phyloP scores from a whole-genome alignment of 2,888 invertebrate genomes.

The Calephelis perditalis region DNA sequence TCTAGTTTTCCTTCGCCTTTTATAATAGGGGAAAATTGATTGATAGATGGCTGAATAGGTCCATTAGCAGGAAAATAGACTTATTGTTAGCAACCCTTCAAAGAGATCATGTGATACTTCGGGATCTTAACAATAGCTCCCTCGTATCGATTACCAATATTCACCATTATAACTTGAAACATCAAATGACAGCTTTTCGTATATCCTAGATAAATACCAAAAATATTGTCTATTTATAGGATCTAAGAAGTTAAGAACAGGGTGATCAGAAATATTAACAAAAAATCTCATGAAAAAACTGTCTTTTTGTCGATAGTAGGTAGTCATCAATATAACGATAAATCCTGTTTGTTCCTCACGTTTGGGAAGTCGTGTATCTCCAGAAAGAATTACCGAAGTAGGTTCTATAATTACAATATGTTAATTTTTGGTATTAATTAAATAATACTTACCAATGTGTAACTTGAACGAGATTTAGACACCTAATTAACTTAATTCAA shows the following conservation, averaged over 20 bases:
- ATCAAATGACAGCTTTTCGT: not conserved
- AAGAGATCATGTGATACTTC: conserved; percentile 20
- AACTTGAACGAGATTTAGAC: too few relatives aligned
- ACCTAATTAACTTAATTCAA: too few relatives aligned
- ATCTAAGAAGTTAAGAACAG: not conserved
- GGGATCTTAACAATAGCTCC: conserved; percentile 10
- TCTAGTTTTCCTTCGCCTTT: conserved; percentile 38
- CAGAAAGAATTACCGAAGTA: too few relatives aligned
- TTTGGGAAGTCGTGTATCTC: too few relatives aligned
- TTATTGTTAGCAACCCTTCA: conserved; percentile 27
- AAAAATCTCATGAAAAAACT: too few relatives aligned
- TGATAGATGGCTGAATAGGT: conserved; percentile 49
- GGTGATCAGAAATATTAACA: not conserved
- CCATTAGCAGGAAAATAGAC: conserved; percentile 47
- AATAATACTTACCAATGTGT: too few relatives aligned
- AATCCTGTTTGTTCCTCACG: too few relatives aligned
- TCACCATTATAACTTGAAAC: conserved; percentile 7
- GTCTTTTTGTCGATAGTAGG: not conserved
- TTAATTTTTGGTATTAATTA: too few relatives aligned
- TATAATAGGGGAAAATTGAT: conserved; percentile 49
- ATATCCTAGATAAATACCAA: not conserved
- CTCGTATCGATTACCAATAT: not conserved
- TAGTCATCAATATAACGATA: too few relatives aligned
- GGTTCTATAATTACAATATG: not conserved
- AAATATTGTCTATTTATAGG: too few relatives aligned